Evolutionary conservation across 2,888 invertebrate genomes (phyloP).

Genomic region (Erebia palarica): DNA sequence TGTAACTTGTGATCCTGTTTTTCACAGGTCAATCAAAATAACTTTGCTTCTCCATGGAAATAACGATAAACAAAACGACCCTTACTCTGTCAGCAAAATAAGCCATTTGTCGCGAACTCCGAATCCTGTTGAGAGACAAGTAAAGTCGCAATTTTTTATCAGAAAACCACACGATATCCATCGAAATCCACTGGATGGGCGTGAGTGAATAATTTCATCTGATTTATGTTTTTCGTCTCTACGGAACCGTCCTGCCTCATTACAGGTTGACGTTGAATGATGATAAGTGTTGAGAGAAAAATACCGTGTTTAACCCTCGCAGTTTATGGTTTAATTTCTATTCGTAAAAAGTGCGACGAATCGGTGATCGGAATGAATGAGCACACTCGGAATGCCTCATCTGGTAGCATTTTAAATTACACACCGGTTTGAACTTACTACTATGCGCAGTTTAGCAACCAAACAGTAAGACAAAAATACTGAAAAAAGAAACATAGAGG

Average conservation of each 20-base stretch:
- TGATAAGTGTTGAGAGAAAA: constrained; percentile 66
- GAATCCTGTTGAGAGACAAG: constrained; percentile 27
- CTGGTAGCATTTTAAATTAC: constrained; percentile 34
- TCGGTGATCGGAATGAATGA: constrained; percentile 38
- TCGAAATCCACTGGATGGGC: constrained; percentile 56
- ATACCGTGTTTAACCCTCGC: constrained; percentile 65
- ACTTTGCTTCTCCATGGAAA: neutral
- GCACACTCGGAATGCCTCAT: constrained; percentile 25
- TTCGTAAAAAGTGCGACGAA: constrained; percentile 55
- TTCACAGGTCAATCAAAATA: constrained; percentile 8
- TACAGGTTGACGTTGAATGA: constrained; percentile 74
- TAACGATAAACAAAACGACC: constrained; percentile 19
- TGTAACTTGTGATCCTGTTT: neutral
- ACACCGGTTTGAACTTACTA: constrained; percentile 21
- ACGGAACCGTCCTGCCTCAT: constrained; percentile 65
- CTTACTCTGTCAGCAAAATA: constrained; percentile 26
- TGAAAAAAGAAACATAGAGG: neutral
- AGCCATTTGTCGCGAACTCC: constrained; percentile 27
- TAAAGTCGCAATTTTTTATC: constrained; percentile 20
- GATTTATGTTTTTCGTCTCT: constrained; percentile 65
- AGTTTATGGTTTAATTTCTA: constrained; percentile 68
- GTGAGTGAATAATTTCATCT: constrained; percentile 69
- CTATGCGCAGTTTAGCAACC: neutral
- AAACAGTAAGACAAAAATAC: neutral
- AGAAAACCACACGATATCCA: constrained; percentile 25